Evolutionary conservation across 2,797 vertebrate species (phyloP), one percentile per base, ranked within the genome.

Genomic region (Peromyscus attwateri): DNA sequence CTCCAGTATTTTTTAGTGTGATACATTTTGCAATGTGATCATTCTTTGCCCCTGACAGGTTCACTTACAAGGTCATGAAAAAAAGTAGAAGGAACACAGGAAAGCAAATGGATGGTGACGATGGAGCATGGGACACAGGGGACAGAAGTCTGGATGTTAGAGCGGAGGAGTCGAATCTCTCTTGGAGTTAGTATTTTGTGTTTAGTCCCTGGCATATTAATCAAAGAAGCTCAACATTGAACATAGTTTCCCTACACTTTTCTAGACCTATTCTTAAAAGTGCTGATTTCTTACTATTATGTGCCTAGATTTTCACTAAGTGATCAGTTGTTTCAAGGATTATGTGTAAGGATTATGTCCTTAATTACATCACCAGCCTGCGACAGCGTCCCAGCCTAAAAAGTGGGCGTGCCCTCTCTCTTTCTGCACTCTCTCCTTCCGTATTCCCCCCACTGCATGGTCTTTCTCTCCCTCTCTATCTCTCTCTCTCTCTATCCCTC

Each of bases 31-130:
- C 27, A 73, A 37, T 8, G 29, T 31, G 89, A 79, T 85, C 55
- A 6, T 88, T 84, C 71, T 73, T 91, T 92, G 91, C 60, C 60
- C 46, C 37, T 89, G 70, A 89, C 19, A 64, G 85, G 76, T 23
- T 83, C 57, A 8, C 19, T 89, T 37, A 62, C 71, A 88, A 85
- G 76, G 73, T 92, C 79, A 96, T 23, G 55, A 75, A 46, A 34
- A 57, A 89, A 55, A n/a, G 27, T 21, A 91, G 62, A 91, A 80
- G 83, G 66, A 52, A 31, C 23, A 40, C 31, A 29, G 40, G 71
- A n/a, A 82, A 12, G 1, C 31, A n/a, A 81, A 21, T 55, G 77
- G 8, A 46, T 34, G 8, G 37, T 6, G 85, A 64, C 10, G 3
- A 52, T 2, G 6, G 60, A 66, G 16, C 2, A 5, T 4, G 6